A percentile compares a stretch with the other conserved stretches of the same genome.
Evolutionary conservation across 2,888 invertebrate species (phyloP).

Genomic region (Drosophila algonquin): DNA sequence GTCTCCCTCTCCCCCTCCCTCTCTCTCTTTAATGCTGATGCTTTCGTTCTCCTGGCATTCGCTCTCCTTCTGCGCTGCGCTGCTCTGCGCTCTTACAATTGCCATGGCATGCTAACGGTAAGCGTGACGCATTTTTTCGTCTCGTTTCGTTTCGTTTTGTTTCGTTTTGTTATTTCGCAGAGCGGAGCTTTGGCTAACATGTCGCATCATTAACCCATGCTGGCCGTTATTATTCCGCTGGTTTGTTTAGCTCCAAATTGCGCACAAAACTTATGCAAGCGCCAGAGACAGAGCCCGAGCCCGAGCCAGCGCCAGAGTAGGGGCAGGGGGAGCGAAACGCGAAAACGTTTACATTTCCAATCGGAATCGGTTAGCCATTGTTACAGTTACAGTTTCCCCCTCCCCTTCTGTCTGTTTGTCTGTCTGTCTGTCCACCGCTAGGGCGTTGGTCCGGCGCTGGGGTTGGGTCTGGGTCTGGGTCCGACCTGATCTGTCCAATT

Average conservation of each 20-base stretch:
- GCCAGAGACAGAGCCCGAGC: neutral
- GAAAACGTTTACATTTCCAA: constrained; percentile 62
- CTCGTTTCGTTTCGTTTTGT: constrained; percentile 19
- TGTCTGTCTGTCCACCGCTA: constrained; percentile 27
- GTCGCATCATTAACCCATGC: constrained; percentile 72
- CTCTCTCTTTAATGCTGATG: constrained; percentile 5
- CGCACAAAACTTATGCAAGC: constrained; percentile 65
- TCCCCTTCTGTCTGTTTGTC: neutral
- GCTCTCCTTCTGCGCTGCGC: neutral
- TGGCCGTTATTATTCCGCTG: constrained; percentile 64
- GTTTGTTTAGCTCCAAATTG: constrained; percentile 64
- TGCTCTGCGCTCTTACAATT: constrained; percentile 1
- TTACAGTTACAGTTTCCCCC: constrained; percentile 53
- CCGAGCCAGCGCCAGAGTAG: no score
- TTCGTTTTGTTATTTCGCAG: constrained; percentile 18
- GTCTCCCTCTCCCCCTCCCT: neutral
- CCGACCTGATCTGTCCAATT: constrained; percentile 68
- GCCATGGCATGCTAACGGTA: constrained; percentile 63
- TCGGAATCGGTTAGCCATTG: constrained; percentile 68
- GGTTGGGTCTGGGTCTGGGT: constrained; percentile 53
- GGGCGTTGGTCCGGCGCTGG: constrained; percentile 59
- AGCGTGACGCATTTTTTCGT: constrained; percentile 73
- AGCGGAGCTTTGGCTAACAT: constrained; percentile 49
- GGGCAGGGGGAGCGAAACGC: constrained; percentile 14
- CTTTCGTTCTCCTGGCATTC: neutral